Base-by-base conservation (phyloP, 1,140 invertebrate species). In the Scaptomyza montana region DNA sequence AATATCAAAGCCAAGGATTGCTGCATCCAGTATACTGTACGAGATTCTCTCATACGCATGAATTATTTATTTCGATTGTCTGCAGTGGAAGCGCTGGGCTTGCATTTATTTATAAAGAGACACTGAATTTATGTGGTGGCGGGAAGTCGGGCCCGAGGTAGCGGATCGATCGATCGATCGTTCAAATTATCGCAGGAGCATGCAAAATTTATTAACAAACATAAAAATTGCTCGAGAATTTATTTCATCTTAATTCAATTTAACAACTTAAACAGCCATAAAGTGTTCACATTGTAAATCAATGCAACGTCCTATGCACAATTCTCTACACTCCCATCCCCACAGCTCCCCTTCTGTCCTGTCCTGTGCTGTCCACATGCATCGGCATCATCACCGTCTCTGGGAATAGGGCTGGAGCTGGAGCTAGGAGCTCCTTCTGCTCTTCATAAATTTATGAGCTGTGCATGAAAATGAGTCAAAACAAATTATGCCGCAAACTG, bases 211-310 rank as follows among this genome's bases (percentile, higher is more conserved):
- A 90, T 90, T 87, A 90, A 90, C 87, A 84, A 90, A 90, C 79
- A 90, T 84, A 82, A 90, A 90, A 85, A 84, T 87, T 80, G 77
- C 75, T 61, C 74, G 70, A 81, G 82, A 90, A 90, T 90, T 90
- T 90, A 90, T 90, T 89, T 90, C 89, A 89, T 90, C 89, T 90
- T 90, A 90, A 90, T 90, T 90, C 89, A 90, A 90, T 90, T 90
- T 90, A 90, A 90, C 89, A 90, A 90, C 89, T 90, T 90, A 90
- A 90, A 90, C 89, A 90, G 81, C 89, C 89, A 86, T 90, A 90
- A 90, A 90, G 89, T 90, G 89, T 90, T 90, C 89, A 90, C 89
- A 90, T 90, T 75, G 89, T 90, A 90, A 90, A 90, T 90, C 89
- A 89, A 84, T 77, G 77, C 64, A 63, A 63, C 73, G 67, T 57